Percentiles rank a stretch among this genome's conserved stretches.
phyloP scores from a whole-genome alignment of 1,140 invertebrate species.

The Centruroides vittatus region DNA sequence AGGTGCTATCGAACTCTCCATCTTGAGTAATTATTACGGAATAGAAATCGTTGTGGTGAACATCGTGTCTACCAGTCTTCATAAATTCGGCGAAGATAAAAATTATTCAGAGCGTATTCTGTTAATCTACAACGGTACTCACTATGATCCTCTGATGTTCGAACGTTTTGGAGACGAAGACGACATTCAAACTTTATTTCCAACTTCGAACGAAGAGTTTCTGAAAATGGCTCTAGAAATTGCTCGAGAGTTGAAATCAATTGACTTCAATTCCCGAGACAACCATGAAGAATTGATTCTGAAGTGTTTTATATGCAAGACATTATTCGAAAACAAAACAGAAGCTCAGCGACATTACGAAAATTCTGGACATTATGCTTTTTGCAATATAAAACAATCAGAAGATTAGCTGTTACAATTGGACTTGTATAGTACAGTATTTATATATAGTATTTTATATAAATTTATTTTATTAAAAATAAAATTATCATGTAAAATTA shows the following conservation, averaged over 20 bases:
- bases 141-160: constrained; percentile 78
- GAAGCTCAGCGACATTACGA: constrained; percentile 72
- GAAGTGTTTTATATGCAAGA: constrained; percentile 62
- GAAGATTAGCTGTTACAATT: no score
- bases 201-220: constrained; percentile 49
- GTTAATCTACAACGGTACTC: constrained; percentile 87
- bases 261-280: no score
- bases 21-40: constrained; percentile 73
- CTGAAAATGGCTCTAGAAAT: constrained; percentile 63
- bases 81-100: constrained; percentile 86
- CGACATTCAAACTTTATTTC: constrained; percentile 60
- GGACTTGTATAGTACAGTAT: no score
- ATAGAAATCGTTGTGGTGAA: constrained; percentile 89
- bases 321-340: constrained; percentile 52
- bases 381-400: constrained; percentile 39
- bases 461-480: no score
- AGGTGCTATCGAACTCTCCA: constrained; percentile 82
- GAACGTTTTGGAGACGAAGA: constrained; percentile 43
- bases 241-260: constrained; percentile 65
- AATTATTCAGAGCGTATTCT: constrained; percentile 69
- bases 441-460: no score
- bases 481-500: no score
- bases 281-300: constrained; percentile 74
- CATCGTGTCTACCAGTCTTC: constrained; percentile 73
- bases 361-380: constrained; percentile 69